Percentiles rank a stretch among this genome's conserved stretches.
Evolutionary conservation across 2,888 invertebrate species (phyloP).

Genomic region (Caenorhabditis angaria): DNA sequence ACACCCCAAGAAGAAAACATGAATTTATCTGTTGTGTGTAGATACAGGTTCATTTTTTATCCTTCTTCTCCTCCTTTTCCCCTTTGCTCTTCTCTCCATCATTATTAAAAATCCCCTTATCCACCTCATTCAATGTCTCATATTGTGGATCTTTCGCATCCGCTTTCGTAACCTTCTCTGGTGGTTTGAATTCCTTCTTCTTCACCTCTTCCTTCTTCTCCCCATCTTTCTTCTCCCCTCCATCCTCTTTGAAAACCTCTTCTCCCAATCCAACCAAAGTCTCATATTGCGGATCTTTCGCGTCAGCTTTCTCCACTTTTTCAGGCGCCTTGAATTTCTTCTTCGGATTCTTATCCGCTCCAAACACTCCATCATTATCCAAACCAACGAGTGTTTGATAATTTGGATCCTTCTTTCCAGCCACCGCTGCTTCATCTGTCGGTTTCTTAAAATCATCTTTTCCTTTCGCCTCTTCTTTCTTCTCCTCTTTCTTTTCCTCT

Average conservation of each 20-base stretch:
- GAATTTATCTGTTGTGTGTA: too few species aligned
- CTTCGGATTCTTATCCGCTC: conserved; percentile 39
- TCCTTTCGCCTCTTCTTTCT: conserved; percentile 10
- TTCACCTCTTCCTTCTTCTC: conserved; percentile 10
- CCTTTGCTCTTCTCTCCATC: conserved; percentile 10
- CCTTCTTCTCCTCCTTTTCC: too few species aligned
- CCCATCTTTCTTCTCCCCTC: conserved; percentile 8
- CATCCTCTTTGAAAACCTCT: conserved; percentile 36
- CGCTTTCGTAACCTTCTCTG: conserved; percentile 42
- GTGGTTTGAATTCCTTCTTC: conserved; percentile 45
- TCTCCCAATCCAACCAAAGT: conserved; percentile 37
- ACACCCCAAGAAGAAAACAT: too few species aligned
- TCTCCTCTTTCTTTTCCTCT: too few species aligned
- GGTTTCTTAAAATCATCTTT: conserved; percentile 14
- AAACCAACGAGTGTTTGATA: conserved; percentile 14
- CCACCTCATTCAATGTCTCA: conserved; percentile 47
- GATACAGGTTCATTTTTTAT: too few species aligned
- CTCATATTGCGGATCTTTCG: conserved; percentile 53
- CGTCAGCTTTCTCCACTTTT: conserved; percentile 45
- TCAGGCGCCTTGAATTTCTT: conserved; percentile 48
- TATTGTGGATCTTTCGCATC: conserved; percentile 53
- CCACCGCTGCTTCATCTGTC: conserved; percentile 9
- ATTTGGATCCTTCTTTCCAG: conserved; percentile 13
- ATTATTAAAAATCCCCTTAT: conserved; percentile 49
- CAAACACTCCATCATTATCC: conserved; percentile 12